Base-by-base conservation (phyloP, 2,113 vertebrate genomes). In the Gobio gobio region DNA sequence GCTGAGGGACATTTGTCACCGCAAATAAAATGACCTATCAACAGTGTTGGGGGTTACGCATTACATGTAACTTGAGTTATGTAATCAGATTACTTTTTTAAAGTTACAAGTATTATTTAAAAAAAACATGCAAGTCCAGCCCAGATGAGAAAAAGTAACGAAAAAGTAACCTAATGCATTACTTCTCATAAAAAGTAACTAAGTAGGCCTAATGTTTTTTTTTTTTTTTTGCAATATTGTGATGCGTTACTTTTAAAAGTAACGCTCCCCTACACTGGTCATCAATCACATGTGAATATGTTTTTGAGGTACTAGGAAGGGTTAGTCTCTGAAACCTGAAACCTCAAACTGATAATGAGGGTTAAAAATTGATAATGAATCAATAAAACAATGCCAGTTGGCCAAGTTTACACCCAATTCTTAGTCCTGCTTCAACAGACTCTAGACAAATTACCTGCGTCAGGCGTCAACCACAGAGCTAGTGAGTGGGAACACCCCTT, bases 401-500 rank as follows among this genome's bases (percentile, higher is more conserved):
- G 13, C 58, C 36, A n/a, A 16, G 4, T 16, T 63, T 79, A 26
- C 24, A 5, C 5, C n/a, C 12, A 6, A 47, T 47, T 47, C n/a
- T 73, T 3, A 43, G 56, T 78, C 54, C 22, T 61, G 33, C n/a
- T 79, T 29, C 36, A 45, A 49, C 3, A 4, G 40, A 59, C 81
- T 74, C 33, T 26, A 45, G 77, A 24, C 13, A 79, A 61, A 63
- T 79, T 10, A 63, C 36, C 89, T 80, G 90, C 88, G 78, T 45
- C 75, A 82, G 75, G 72, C 36, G 10, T 80, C 68, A 82, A n/a
- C 22, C 58, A 43, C 78, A 85, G 74, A 49, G 10, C 54, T 78
- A 90, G 88, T 82, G 82, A 90, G 90, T 88, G 90, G 84, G 90
- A 88, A 93, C 87, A 88, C 91, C 92, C 89, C 72, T 24, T 89